Base-by-base conservation (phyloP, 1,140 invertebrate species). In the Zaprionus lachaisei region DNA sequence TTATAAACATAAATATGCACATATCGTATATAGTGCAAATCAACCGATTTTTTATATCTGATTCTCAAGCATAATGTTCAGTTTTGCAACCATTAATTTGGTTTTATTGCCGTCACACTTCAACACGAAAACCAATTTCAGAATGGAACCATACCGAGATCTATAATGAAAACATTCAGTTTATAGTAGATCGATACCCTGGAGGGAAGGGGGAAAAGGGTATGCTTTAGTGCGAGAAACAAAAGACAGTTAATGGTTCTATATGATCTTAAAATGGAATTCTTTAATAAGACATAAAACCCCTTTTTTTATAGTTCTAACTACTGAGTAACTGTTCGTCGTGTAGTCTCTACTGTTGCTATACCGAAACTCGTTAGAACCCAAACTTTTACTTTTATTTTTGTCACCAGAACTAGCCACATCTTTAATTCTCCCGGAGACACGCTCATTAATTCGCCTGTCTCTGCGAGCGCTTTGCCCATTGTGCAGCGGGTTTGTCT, bases 1-100 rank as follows among this genome's bases (percentile, higher is more conserved):
- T 77, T 55, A 78, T 78, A 80, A 74, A 26, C 61, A 74, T 78
- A 56, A 77, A 72, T 77, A 77, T 72, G 68, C 69, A 80, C 61
- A 69, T 69, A 60, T 61, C 65, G 22, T 41, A 41, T 67, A 22
- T 63, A 58, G 54, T 57, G 54, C 60, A 61, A 38, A 63, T 12
- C 55, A 44, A 47, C 12, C 20, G 15, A 63, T 20, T 20, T 28
- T 26, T 64, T 49, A 28, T 31, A 49, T 12, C 38, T 38, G 62
- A 49, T 64, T 22, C 56, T 37, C 56, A 58, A 12, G 28, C 28
- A 67, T 62, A 54, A 26, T 38, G 44, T 34, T 65, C 49, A 61
- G 57, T 58, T 65, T 65, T 72, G 69, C 68, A 56, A 60, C 24
- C 67, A 71, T 76, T 76, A 76, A 76, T 76, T 71, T 77, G 47